Percentiles rank a stretch among this genome's conserved stretches.
phyloP scores from a whole-genome alignment of 2,888 invertebrate genomes.

The Sesia bembeciformis region DNA sequence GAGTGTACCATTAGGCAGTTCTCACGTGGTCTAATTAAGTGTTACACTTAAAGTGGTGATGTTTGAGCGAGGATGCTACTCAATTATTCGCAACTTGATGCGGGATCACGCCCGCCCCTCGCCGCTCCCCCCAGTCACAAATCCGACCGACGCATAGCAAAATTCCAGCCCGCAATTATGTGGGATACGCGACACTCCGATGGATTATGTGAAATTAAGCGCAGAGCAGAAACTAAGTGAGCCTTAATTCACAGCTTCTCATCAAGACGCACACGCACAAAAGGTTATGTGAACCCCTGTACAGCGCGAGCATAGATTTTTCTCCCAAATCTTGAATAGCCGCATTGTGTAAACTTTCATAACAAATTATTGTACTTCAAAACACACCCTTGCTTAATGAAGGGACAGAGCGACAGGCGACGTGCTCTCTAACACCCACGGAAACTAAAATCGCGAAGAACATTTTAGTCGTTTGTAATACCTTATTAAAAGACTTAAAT shows the following conservation, averaged over 20 bases:
- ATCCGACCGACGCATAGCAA: constrained; percentile 45
- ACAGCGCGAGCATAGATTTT: not conserved
- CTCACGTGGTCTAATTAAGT: constrained; percentile 66
- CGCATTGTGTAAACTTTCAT: not conserved
- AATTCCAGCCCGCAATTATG: constrained; percentile 58
- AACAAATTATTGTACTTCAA: not conserved
- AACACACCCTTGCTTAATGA: not conserved
- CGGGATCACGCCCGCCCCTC: constrained; percentile 43
- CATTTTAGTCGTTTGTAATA: not conserved
- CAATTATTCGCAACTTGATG: constrained; percentile 66
- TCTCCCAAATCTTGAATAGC: not conserved
- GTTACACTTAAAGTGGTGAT: constrained; percentile 44
- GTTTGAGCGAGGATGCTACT: constrained; percentile 44
- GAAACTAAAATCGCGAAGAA: not conserved
- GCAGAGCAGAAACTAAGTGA: constrained; percentile 48
- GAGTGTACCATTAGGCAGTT: constrained; percentile 38
- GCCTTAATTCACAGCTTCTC: constrained; percentile 43
- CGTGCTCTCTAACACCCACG: not conserved
- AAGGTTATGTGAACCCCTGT: constrained; percentile 7
- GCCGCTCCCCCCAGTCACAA: not conserved
- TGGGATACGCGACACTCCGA: constrained; percentile 54
- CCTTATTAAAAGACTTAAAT: not conserved
- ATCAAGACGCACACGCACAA: constrained; percentile 16
- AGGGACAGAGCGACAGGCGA: not conserved
- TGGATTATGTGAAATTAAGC: constrained; percentile 67